Evolutionary conservation across 1,140 invertebrate species (phyloP), one percentile per base, ranked within the genome.

Genomic region (Drosophila nebulosa): DNA sequence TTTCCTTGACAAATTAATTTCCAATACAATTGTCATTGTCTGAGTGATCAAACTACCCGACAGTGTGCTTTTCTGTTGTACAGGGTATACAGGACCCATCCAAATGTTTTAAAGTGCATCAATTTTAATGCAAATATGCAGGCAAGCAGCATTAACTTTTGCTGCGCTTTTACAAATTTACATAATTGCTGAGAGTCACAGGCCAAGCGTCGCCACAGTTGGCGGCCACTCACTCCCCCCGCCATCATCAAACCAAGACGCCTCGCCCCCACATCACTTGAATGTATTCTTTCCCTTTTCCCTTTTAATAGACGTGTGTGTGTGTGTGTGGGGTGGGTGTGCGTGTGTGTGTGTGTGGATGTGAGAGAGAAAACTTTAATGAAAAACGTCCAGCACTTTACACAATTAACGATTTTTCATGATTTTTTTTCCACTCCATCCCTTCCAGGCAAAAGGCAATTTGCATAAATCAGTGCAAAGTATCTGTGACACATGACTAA

Each of bases 331-430:
- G 21, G 24, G 18, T 27, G 36, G 30, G 30, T 32, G 32, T 53
- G 60, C 69, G 69, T 62, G 52, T 62, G 58, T 39, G 52, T n/a
- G 53, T 51, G 18, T 36, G 35, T 59, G 26, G 30, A 27, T 5
- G 56, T 18, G 39, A n/a, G 12, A 59, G 24, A 35, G 39, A 78
- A 64, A 73, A 78, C 63, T 68, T 63, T 78, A 78, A 78, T 81
- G 76, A 80, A 79, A 79, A 76, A 69, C 75, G 67, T 71, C 74
- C 74, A 78, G 81, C 80, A 85, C 81, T 85, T 85, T 79, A 74
- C 78, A 74, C 81, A 85, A 86, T 85, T 86, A 86, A 88, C 81
- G 81, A 86, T 88, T 86, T 88, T 86, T 88, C 81, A 81, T 70
- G 81, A 85, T 86, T 85, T 75, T 36, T 69, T 63, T 52, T n/a